Evolutionary conservation across 2,888 invertebrate species (phyloP), one percentile per base, ranked within the genome.

Genomic region (Marronus borbonicus): DNA sequence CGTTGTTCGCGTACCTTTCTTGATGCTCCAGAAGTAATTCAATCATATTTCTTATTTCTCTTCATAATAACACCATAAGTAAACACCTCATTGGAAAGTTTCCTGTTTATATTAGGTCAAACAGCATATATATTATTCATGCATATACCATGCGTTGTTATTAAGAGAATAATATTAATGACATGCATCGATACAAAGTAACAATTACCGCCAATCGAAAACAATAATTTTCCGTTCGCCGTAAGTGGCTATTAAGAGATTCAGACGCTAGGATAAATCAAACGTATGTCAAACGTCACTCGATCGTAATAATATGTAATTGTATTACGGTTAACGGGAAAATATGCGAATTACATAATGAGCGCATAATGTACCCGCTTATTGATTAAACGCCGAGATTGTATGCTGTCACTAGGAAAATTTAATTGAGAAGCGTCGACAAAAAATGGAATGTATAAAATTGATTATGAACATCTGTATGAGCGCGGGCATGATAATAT

Each of bases 301-400:
- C 44, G 58, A 12, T 39, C 8, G 12, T 74, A 60, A 74, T 74
- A 62, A 62, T 44, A 60, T 60, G 44, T 60, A 74, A 74, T 74
- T 74, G 72, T 74, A 60, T 74, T 74, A 62, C 44, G 28, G 24
- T 20, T 74, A 74, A 74, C 60, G 24, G 60, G 28, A 74, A 62
- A 60, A 44, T 72, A 58, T 44, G 60, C 72, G 72, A 72, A 72
- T 72, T 36, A 72, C 70, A 72, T 58, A 69, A 70, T 58, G 55
- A 31, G 55, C 17, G 20, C 36, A 36, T 74, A 74, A 74, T 60
- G 72, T 39, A 55, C 60, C n/a, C 7, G 1, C 49, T 24, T 49
- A 74, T 60, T 60, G 60, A 60, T 62, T 44, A 74, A 60, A 60
- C 24, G 44, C 17, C 24, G 44, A 44, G 39, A 60, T 72, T 39